Percentiles rank a stretch among this genome's conserved stretches.
phyloP scores from a whole-genome alignment of 2,797 vertebrate genomes.

The Coranthus polyacanthus region DNA sequence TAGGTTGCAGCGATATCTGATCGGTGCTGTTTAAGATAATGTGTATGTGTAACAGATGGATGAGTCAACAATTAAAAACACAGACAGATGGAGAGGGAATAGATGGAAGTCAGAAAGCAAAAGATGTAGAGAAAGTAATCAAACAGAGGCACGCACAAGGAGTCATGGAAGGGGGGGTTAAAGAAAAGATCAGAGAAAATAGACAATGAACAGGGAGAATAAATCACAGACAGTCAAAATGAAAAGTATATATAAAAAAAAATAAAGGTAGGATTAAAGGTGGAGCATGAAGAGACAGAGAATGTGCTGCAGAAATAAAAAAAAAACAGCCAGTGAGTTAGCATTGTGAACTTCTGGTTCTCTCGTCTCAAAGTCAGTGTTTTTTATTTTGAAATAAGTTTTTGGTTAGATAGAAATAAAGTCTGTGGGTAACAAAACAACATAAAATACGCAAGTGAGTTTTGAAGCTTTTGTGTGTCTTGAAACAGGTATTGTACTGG shows the following conservation, averaged over 20 bases:
- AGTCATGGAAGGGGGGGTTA: background rate
- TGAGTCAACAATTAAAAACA: background rate
- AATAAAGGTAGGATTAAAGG: background rate
- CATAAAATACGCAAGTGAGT: too few species aligned
- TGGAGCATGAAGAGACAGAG: too few species aligned
- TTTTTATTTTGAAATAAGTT: too few species aligned
- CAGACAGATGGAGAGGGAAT: background rate
- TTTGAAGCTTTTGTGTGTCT: too few species aligned
- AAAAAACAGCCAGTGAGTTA: too few species aligned
- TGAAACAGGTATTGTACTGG: too few species aligned
- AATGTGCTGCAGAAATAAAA: too few species aligned
- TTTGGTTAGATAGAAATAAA: too few species aligned
- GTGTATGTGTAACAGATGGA: background rate
- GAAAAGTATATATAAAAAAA: background rate
- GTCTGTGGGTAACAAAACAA: too few species aligned
- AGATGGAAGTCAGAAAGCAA: background rate
- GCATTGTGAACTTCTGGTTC: too few species aligned
- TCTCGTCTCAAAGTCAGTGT: too few species aligned
- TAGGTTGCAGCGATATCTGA: too few species aligned
- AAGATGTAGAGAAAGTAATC: background rate
- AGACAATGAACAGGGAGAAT: background rate
- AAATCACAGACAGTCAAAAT: background rate
- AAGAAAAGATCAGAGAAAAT: background rate
- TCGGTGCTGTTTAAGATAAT: background rate
- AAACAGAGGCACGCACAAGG: background rate